Evolutionary conservation across 35 echinoderm and acorn worm genomes (phyloP), one percentile per base, ranked within the genome.

Genomic region (Nesometra sesokonis): DNA sequence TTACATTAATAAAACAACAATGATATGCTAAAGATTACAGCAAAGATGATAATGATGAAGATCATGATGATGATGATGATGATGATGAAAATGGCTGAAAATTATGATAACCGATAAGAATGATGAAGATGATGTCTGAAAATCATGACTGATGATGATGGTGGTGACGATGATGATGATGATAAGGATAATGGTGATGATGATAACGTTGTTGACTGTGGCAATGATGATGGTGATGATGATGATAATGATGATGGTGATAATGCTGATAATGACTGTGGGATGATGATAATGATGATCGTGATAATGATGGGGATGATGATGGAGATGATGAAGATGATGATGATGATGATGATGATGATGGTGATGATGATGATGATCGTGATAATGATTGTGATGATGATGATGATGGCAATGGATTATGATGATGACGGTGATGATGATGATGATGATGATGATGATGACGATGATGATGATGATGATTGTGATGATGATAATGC

Each of bases 101-200:
- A n/a, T 76, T 13, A n/a, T 17, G 13, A n/a, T 13, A 17, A 76
- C 13, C n/a, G 57, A n/a, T 76, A 76, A 76, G 13, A 36, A 33
- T 35, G 82, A 83, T 30, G 82, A 38, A 35, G 82, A 83, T 83
- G 82, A 38, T 83, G 82, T 35, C 30, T 32, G 33, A 17, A 36
- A n/a, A n/a, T n/a, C n/a, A n/a, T n/a, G n/a, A n/a, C n/a, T 83
- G 82, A 38, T 83, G 82, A 83, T 83, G 82, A 21, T 35, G 82
- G 38, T 35, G 82, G 33, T 83, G 82, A 83, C 30, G 33, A 38
- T 83, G 15, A 83, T 83, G 21, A n/a, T n/a, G n/a, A n/a, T n/a
- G n/a, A n/a, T n/a, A n/a, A n/a, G n/a, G n/a, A n/a, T n/a, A n/a
- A n/a, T 87, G 85, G 31, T 87, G 85, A 38, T 78, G 76, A 39